Percentiles rank a stretch among this genome's conserved stretches.
These are phyloP conservation scores for Hyla sarda DNA, from an alignment of 2,113 vertebrate genomes.

Conservation along the genomic window DNA sequence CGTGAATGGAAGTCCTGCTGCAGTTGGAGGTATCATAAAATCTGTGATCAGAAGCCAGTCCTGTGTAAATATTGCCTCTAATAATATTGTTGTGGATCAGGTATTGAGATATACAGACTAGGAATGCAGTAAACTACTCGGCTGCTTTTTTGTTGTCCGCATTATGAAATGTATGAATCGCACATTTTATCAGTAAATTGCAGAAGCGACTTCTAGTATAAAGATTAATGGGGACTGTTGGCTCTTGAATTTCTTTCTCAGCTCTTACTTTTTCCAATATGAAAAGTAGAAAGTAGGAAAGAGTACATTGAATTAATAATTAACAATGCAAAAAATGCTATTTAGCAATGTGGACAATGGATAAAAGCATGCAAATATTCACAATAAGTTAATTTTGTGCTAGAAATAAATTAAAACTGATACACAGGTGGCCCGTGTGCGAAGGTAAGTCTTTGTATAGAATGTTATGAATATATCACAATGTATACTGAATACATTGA, in stretches of 20 bases:
- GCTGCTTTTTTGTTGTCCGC: not conserved
- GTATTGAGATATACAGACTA: not conserved
- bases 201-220: conserved; percentile 10
- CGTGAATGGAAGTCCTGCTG: not conserved
- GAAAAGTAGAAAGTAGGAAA: not conserved
- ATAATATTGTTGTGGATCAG: not conserved
- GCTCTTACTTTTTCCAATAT: not conserved
- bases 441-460: not conserved
- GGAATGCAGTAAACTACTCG: not conserved
- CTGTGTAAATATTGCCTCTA: conserved; percentile 8
- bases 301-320: not conserved
- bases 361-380: not conserved
- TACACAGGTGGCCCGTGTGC: not conserved
- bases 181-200: conserved; percentile 44
- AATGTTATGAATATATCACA: not conserved
- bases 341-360: not conserved
- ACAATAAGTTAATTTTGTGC: not conserved
- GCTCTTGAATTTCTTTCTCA: not conserved
- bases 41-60: not conserved
- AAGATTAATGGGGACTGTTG: conserved; percentile 4
- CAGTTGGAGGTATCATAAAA: conserved; percentile 8
- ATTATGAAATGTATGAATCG: not conserved
- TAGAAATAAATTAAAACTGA: not conserved
- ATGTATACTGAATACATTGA: too few species aligned
- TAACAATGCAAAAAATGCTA: not conserved